phyloP scores from a whole-genome alignment of 2,888 invertebrate genomes.

The Acanthacorydalis orientalis region DNA sequence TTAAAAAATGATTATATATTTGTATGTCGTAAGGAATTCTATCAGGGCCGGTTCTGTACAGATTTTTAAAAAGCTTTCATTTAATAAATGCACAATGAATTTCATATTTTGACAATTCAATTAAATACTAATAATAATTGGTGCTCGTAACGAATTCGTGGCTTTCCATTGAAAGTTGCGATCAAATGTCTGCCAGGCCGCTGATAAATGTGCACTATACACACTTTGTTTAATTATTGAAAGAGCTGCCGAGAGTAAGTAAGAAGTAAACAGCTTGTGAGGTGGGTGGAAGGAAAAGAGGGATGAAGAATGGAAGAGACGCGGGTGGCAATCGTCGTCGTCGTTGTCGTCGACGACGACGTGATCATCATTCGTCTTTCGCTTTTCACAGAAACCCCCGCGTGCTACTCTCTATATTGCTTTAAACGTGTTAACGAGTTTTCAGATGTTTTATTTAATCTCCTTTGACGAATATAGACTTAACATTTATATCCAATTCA shows the following conservation, averaged over 20 bases:
- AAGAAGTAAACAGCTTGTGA: background rate
- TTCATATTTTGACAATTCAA: background rate
- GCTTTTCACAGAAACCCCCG: background rate
- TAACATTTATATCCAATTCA: background rate
- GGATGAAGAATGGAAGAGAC: too few relatives aligned
- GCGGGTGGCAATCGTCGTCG: too few relatives aligned
- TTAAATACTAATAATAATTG: background rate
- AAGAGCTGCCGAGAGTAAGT: background rate
- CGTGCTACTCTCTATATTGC: background rate
- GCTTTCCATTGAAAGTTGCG: background rate
- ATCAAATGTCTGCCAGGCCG: constrained; percentile 1
- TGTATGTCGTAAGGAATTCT: too few relatives aligned
- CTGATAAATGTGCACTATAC: constrained; percentile 1
- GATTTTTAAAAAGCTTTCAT: too few relatives aligned
- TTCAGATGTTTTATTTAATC: background rate
- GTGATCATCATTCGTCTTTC: background rate
- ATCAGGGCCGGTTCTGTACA: too few relatives aligned
- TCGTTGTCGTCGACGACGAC: too few relatives aligned
- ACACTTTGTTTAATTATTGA: constrained; percentile 3
- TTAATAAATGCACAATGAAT: background rate
- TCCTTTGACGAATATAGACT: background rate
- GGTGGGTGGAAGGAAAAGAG: too few relatives aligned
- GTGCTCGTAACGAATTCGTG: background rate
- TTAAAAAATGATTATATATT: too few relatives aligned
- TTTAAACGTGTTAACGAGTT: background rate